Base-by-base conservation (phyloP, 2,888 invertebrate species). In the Leucania comma region DNA sequence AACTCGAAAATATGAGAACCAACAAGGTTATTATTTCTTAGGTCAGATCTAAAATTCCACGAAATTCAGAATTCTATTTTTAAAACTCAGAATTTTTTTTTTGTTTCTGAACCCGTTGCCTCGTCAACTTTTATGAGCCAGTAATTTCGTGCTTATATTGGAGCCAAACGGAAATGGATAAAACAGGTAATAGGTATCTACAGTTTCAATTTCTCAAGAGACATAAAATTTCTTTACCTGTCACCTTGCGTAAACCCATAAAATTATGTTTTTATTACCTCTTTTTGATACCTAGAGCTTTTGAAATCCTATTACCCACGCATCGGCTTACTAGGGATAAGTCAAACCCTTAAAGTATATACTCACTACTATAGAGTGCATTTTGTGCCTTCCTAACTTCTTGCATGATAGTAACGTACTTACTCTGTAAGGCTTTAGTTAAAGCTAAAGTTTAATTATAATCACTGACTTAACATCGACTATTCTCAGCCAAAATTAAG, bases 251-350 rank as follows among this genome's bases (percentile, higher is more conserved):
- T 70, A 64, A 24, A 63, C 24, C 61, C 62, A 65, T 80, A 60
- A 76, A 69, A 65, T 57, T 59, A 64, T 60, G 20, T 61, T 69
- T 76, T 71, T 71, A 80, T 71, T 71, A 68, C 58, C 17, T 46
- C 32, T 57, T 29, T 65, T 38, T 20, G 54, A 62, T 42, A 66
- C 53, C 65, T 46, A 57, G 38, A 63, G 54, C 66, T 72, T 64
- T 59, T 29, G 50, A 58, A 73, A 82, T 71, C 68, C 66, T 60
- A 71, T 73, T 68, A 82, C 50, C 53, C 38, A 48, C 57, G 29
- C 56, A 26, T 59, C 26, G 61, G 46, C 53, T 57, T 65, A 59
- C 46, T 24, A 20, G n/a, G 64, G 51, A 60, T 75, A 59, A 56
- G 24, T 70, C 42, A 50, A 29, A 20, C 3, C 17, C 12, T n/a